Conservation (phyloP, 1,140 invertebrate species). For the Planococcus citri region DNA sequence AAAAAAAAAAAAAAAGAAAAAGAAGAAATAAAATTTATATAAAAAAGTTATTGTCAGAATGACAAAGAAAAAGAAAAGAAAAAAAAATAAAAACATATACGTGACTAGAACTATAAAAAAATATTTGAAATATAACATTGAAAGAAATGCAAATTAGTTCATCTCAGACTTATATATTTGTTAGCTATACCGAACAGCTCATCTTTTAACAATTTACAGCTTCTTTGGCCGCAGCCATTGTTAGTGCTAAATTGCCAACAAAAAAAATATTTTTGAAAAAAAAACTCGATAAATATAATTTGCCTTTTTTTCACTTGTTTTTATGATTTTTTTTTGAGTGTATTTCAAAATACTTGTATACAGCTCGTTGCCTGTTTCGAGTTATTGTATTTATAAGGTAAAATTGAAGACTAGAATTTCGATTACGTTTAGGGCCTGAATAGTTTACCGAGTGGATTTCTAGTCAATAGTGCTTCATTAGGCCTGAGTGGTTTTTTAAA, state of each 20-base stretch:
- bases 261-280: neutral
- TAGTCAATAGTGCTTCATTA: too few relatives aligned
- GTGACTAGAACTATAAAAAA: slow-evolving; percentile 17
- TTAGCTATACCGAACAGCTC: neutral
- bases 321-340: too few relatives aligned
- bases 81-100: slow-evolving; percentile 7
- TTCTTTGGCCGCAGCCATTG: too few relatives aligned
- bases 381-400: too few relatives aligned
- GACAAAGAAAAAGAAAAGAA: slow-evolving; percentile 1
- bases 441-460: too few relatives aligned
- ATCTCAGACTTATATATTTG: neutral
- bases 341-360: too few relatives aligned
- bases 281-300: neutral
- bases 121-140: neutral
- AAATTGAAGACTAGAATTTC: too few relatives aligned
- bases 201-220: too few relatives aligned
- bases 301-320: neutral
- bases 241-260: neutral
- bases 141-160: neutral
- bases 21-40: neutral
- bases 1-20: neutral
- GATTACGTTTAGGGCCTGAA: too few relatives aligned
- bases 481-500: too few relatives aligned
- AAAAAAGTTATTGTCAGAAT: slow-evolving; percentile 12
- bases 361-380: too few relatives aligned